phyloP scores from a whole-genome alignment of 2,113 vertebrate species.

The Myrmophylax atrothorax region DNA sequence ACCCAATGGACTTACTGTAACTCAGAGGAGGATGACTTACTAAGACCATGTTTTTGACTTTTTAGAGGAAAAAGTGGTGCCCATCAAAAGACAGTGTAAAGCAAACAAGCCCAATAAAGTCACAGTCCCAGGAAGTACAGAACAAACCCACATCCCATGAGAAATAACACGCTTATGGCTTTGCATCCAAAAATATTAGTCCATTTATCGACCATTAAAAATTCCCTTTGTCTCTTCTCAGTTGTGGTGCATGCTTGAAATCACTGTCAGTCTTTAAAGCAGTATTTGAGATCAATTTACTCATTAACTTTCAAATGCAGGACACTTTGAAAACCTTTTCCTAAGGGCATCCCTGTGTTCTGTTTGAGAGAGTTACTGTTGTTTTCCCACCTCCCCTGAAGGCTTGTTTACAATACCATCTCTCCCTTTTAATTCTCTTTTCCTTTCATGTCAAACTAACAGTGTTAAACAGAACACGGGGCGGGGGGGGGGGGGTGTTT shows the following conservation, averaged over 20 bases:
- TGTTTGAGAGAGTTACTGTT: conserved; percentile 48
- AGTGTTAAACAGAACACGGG: conserved; percentile 23
- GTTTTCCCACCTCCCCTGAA: conserved; percentile 45
- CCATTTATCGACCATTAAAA: conserved; percentile 51
- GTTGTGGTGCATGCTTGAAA: conserved; percentile 32
- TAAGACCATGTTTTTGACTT: not conserved
- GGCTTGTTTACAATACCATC: conserved; percentile 44
- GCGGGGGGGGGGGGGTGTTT: too few relatives aligned
- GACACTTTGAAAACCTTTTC: conserved; percentile 52
- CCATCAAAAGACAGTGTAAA: not conserved
- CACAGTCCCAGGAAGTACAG: not conserved
- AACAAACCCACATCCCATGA: conserved; percentile 33
- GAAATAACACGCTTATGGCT: conserved; percentile 1
- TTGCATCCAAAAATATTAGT: conserved; percentile 30
- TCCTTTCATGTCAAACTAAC: conserved; percentile 56
- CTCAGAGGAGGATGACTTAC: not conserved
- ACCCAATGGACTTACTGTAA: not conserved
- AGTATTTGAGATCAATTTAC: conserved; percentile 45
- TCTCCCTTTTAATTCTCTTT: conserved; percentile 53
- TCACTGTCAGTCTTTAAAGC: conserved; percentile 22
- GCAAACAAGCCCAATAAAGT: not conserved
- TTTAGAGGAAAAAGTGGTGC: not conserved
- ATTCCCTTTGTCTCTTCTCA: conserved; percentile 45
- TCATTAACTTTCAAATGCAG: conserved; percentile 61
- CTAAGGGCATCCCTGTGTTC: conserved; percentile 43